Evolutionary conservation across 2,113 vertebrate genomes (phyloP).

Genomic region (Haemorhous mexicanus): DNA sequence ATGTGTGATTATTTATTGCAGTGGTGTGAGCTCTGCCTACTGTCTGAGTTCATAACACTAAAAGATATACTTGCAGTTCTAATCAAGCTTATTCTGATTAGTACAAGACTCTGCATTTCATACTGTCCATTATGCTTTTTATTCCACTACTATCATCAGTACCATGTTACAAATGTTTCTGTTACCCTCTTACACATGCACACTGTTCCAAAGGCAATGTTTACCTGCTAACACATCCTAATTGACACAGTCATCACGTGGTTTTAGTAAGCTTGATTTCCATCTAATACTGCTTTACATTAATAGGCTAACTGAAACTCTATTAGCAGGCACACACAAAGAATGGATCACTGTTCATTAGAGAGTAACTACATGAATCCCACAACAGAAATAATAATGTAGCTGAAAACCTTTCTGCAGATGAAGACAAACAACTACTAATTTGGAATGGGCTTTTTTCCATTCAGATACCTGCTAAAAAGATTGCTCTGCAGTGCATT

Average conservation of each 20-base stretch:
- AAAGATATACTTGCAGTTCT: background rate
- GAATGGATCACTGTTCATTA: background rate
- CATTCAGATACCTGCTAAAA: background rate
- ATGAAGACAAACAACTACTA: background rate
- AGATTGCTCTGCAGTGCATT: background rate
- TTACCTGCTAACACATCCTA: background rate
- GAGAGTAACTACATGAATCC: background rate
- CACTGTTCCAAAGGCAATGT: background rate
- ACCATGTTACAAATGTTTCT: background rate
- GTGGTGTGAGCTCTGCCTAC: background rate
- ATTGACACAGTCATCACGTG: background rate
- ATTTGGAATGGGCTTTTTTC: background rate
- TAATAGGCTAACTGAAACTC: background rate
- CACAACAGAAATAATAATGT: background rate
- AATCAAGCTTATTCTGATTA: constrained; percentile 40
- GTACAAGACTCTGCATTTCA: constrained; percentile 3
- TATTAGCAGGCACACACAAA: background rate
- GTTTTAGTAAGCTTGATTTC: background rate
- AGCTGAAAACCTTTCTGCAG: background rate
- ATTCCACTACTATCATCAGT: background rate
- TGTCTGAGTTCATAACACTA: background rate
- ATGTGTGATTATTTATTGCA: background rate
- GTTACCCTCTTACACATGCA: background rate
- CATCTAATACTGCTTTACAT: background rate
- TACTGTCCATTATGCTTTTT: background rate